These are phyloP conservation scores for Gymnorhina tibicen DNA, from an alignment of 2,113 vertebrate species.

Conservation along the genomic window DNA sequence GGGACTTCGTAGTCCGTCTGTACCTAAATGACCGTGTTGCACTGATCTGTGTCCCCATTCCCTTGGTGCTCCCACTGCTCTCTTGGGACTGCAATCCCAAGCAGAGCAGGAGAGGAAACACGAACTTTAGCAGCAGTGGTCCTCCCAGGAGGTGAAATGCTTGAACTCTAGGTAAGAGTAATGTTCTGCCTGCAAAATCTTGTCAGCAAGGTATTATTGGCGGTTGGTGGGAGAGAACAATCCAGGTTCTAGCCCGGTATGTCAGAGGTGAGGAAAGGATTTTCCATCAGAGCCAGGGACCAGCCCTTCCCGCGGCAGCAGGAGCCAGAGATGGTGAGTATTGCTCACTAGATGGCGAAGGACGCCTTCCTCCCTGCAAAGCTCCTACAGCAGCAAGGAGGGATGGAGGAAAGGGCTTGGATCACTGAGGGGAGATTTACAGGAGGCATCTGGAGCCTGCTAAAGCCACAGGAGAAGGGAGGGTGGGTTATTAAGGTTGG, in stretches of 20 bases:
- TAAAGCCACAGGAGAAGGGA: background rate
- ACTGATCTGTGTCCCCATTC: background rate
- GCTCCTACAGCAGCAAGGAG: background rate
- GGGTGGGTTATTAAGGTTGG: background rate
- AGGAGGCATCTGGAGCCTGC: background rate
- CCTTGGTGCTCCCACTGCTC: background rate
- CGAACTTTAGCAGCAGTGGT: background rate
- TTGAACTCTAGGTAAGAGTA: background rate
- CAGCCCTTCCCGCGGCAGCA: background rate
- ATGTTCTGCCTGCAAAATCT: background rate
- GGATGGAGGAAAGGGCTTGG: background rate
- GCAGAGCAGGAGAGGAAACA: background rate
- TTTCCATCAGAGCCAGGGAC: background rate
- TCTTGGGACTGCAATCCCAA: background rate
- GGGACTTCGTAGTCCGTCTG: background rate
- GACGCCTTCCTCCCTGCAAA: background rate
- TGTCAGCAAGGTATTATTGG: background rate
- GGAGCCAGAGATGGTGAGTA: background rate
- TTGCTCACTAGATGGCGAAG: slow-evolving; percentile 65
- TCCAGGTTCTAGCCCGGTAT: rapidly evolving
- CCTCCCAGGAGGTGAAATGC: background rate
- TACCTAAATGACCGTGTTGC: background rate
- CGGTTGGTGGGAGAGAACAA: rapidly evolving
- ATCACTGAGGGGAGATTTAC: background rate
- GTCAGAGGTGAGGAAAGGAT: background rate